Percentiles rank a stretch among this genome's conserved stretches.
Evolutionary conservation across 1,140 invertebrate genomes (phyloP).

Genomic region (Augochlora pura): DNA sequence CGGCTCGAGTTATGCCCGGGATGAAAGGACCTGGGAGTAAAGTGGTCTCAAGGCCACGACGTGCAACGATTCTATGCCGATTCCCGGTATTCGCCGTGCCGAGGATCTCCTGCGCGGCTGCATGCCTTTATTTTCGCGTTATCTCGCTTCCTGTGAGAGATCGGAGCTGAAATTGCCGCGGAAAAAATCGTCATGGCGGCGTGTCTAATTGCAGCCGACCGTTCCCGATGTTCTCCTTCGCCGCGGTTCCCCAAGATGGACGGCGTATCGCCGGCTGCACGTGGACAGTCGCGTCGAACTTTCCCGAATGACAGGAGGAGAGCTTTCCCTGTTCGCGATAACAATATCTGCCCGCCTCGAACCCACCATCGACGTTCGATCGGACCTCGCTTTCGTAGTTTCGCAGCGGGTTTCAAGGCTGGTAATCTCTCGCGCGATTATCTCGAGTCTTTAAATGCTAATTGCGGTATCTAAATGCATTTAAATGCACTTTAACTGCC

Average conservation of each 20-base stretch:
- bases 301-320: too few species aligned
- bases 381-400: too few species aligned
- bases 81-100: slow-evolving; percentile 3
- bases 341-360: too few species aligned
- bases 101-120: not conserved
- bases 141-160: slow-evolving; percentile 34
- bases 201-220: not conserved
- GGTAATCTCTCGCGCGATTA: too few species aligned
- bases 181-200: slow-evolving; percentile 13
- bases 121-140: slow-evolving; percentile 25
- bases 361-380: too few species aligned
- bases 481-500: too few species aligned
- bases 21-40: slow-evolving; percentile 53
- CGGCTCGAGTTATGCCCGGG: slow-evolving; percentile 37
- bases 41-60: slow-evolving; percentile 49
- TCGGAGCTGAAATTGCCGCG: slow-evolving; percentile 9
- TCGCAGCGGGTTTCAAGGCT: too few species aligned
- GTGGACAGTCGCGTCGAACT: not conserved
- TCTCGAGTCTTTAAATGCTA: too few species aligned
- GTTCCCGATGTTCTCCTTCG: not conserved
- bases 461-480: too few species aligned
- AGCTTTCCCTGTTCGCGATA: too few species aligned
- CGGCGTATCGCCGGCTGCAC: not conserved
- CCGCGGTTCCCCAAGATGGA: not conserved
- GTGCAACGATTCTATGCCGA: slow-evolving; percentile 29